Conservation (phyloP, 30 jellyfish, hydroid and myxozoan species). For the Turritopsis rubra region DNA sequence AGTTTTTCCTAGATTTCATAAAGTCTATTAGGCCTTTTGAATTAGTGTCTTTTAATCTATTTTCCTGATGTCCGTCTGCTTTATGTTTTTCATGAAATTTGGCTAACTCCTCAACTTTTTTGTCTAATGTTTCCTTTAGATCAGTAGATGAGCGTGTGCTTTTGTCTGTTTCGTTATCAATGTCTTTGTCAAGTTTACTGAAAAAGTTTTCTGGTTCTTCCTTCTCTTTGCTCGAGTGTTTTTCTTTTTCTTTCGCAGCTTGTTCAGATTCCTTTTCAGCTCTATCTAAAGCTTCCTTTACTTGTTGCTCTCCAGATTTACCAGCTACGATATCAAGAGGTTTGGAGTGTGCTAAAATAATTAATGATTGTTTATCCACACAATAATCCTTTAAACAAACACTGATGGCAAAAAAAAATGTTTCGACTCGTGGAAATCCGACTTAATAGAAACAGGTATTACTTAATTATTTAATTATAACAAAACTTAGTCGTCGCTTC, state of each 20-base stretch:
- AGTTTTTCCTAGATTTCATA: slow-evolving; percentile 14
- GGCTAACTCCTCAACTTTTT: slow-evolving; percentile 30
- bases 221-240: background rate
- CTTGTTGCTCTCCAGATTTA: slow-evolving; percentile 96
- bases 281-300: slow-evolving; percentile 82
- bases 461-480: too few relatives aligned
- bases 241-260: slow-evolving; percentile 62
- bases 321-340: slow-evolving; percentile 94
- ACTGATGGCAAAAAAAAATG: background rate
- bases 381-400: background rate
- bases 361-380: background rate
- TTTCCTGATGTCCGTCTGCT: slow-evolving; percentile 13
- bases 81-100: slow-evolving; percentile 22
- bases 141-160: slow-evolving; percentile 19
- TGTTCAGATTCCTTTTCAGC: slow-evolving; percentile 95
- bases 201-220: slow-evolving; percentile 27
- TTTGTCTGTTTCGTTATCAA: background rate
- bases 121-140: slow-evolving; percentile 33
- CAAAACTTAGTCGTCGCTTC: too few relatives aligned
- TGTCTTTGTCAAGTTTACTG: background rate
- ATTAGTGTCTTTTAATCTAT: background rate
- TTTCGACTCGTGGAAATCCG: slow-evolving; percentile 10
- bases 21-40: slow-evolving; percentile 16
- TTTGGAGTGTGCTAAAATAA: slow-evolving; percentile 37
- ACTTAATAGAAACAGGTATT: background rate